Evolutionary conservation across 2,113 vertebrate genomes (phyloP), one percentile per base, ranked within the genome.

Genomic region (Apteryx owenii): DNA sequence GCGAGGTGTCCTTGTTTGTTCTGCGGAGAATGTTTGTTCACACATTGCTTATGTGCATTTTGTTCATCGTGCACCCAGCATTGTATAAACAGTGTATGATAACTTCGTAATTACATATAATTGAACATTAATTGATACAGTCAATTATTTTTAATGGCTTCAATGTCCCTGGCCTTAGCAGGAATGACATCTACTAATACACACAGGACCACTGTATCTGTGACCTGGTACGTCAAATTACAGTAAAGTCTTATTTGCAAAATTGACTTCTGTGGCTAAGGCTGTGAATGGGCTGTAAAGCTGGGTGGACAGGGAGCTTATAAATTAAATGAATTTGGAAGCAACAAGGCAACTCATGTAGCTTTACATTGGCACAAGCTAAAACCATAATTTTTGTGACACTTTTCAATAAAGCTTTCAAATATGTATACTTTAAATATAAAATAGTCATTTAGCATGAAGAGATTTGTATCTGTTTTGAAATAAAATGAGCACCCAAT

Each of bases 331-430:
- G 81, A 33, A 78, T 60, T 75, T 62, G 46, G 76, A 79, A 85
- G 54, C 38, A 91, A 48, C 22, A 91, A 83, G 36, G 42, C 25
- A 88, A 51, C 10, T 81, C n/a, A 33, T 42, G 44, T 21, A 44
- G 15, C 75, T 80, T 96, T 85, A 20, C 23, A 29, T 1, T 88
- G 60, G 69, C 22, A 68, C 1, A 36, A 89, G 10, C 68, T 54
- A 60, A 62, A 84, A 25, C 1, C 1, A 7, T 23, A 77, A 31
- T 85, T 91, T 95, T 69, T n/a, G 76, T 88, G 14, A 20, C 10
- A 72, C 44, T 72, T 94, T 89, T 78, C 58, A 92, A 77, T 58
- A 91, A 78, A 77, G 10, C 8, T 83, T 95, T 87, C 42, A 90
- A 87, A 75, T 86, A 81, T 26, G 2, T 9, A n/a, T 64, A n/a